Evolutionary conservation across 2,888 invertebrate species (phyloP), one percentile per base, ranked within the genome.

Genomic region (Eristalis pertinax): DNA sequence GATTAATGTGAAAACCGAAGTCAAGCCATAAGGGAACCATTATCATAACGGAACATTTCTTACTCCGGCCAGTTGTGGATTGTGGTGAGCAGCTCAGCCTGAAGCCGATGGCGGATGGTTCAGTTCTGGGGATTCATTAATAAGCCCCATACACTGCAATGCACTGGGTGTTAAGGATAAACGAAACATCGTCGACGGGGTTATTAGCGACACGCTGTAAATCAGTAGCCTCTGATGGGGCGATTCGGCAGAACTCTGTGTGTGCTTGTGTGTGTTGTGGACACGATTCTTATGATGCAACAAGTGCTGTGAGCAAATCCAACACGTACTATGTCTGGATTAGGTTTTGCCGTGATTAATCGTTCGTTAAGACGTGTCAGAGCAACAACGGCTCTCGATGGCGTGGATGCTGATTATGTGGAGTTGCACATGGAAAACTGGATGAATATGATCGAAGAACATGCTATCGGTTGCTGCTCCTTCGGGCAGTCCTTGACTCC

Each of bases 11-110:
- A 70, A 83, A 79, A 83, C 68, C 43, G 65, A 77, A 65, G 38
- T 58, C 56, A 50, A 26, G 56, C 78, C 35, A 64, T 63, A 79
- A 75, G 75, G 83, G 83, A 75, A 83, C 83, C 50, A 87, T 83
- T 83, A 87, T 87, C 86, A 83, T 83, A 87, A 87, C 86, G 86
- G 86, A 63, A 86, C 63, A 72, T 78, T 50, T 50, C 50, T 8
- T 19, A 19, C 7, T 19, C n/a, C 32, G 32, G 10, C 32, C 32
- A 10, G 8, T 32, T 19, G 38, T 38, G 38, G 38, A 13, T 13
- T 13, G 38, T 13, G 38, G 38, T 38, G 38, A 38, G 38, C 41
- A 15, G n/a, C 43, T 43, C n/a, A 15, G n/a, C 32, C 32, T 32
- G 32, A 7, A n/a, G n/a, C n/a, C 5, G n/a, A 38, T 13, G 50